Conservation (phyloP, 2,888 invertebrate genomes). For the Drepana falcataria region DNA sequence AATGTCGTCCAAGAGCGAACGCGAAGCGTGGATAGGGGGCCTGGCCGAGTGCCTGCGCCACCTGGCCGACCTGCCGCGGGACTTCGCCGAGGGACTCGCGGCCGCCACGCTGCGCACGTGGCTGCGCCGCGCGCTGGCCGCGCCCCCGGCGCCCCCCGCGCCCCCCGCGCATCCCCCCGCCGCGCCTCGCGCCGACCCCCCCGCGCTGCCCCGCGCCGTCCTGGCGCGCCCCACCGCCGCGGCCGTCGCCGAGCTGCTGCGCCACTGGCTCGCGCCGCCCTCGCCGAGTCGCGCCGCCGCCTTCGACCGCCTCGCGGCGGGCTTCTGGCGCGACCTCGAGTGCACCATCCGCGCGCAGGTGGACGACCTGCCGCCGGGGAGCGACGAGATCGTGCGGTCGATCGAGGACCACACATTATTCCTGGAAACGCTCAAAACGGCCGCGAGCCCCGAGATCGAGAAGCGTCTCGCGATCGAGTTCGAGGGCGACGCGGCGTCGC, state of each 20-base stretch:
- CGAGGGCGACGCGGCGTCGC: conserved; percentile 26
- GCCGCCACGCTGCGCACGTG: too few relatives aligned
- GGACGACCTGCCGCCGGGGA: conserved; percentile 52
- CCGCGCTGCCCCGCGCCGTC: too few relatives aligned
- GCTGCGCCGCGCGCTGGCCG: too few relatives aligned
- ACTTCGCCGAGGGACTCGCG: too few relatives aligned
- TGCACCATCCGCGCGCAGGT: conserved; percentile 41
- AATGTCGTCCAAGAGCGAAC: conserved; percentile 82
- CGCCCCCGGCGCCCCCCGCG: too few relatives aligned
- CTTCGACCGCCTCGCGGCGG: conserved; percentile 48
- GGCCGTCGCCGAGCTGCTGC: too few relatives aligned
- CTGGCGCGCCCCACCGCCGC: too few relatives aligned
- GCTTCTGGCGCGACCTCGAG: conserved; percentile 61
- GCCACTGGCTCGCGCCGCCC: too few relatives aligned
- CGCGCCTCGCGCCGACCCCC: too few relatives aligned
- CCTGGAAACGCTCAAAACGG: conserved; percentile 40
- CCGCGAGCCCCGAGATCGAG: conserved; percentile 33
- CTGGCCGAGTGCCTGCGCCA: conserved; percentile 85
- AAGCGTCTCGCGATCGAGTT: conserved; percentile 45
- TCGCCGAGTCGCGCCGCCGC: too few relatives aligned
- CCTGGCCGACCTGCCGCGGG: conserved; percentile 34
- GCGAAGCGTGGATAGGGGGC: conserved; percentile 81
- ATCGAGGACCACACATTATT: conserved; percentile 54
- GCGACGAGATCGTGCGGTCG: conserved; percentile 56
- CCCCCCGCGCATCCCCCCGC: too few relatives aligned